Percentiles rank a stretch among this genome's conserved stretches.
phyloP scores from a whole-genome alignment of 2,888 invertebrate species.

The Ecliptopera silaceata region DNA sequence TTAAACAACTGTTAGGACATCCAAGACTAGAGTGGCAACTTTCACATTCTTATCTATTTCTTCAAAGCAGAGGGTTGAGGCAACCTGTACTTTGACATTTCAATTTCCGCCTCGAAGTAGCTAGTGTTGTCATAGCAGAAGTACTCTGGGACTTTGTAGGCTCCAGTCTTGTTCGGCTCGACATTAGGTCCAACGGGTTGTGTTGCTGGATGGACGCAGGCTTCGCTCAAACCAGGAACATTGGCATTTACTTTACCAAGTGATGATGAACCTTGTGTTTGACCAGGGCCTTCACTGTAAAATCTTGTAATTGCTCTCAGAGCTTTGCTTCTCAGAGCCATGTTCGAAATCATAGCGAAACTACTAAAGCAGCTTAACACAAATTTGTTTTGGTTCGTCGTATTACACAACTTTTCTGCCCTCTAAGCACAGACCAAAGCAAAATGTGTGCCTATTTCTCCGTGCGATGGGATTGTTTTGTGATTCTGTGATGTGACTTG shows the following conservation, averaged over 20 bases:
- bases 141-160: conserved; percentile 95
- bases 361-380: too few relatives aligned
- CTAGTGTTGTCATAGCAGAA: conserved; percentile 90
- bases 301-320: conserved; percentile 46
- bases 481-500: too few relatives aligned
- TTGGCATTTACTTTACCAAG: conserved; percentile 49
- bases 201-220: conserved; percentile 78
- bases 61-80: conserved; percentile 88
- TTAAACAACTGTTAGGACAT: too few relatives aligned
- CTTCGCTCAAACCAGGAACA: conserved; percentile 86
- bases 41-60: conserved; percentile 43
- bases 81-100: conserved; percentile 90
- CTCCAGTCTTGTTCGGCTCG: conserved; percentile 83
- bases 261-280: conserved; percentile 40
- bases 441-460: too few relatives aligned
- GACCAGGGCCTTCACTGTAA: conserved; percentile 53
- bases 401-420: too few relatives aligned
- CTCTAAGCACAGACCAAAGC: too few relatives aligned
- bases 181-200: conserved; percentile 89
- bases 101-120: conserved; percentile 93
- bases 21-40: too few relatives aligned
- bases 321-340: conserved; percentile 40
- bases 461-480: too few relatives aligned
- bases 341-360: conserved; percentile 36
- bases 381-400: too few relatives aligned